Percentiles rank a stretch among this genome's conserved stretches.
phyloP scores from a whole-genome alignment of 2,797 vertebrate genomes.

The Muraenolepis orangiensis region DNA sequence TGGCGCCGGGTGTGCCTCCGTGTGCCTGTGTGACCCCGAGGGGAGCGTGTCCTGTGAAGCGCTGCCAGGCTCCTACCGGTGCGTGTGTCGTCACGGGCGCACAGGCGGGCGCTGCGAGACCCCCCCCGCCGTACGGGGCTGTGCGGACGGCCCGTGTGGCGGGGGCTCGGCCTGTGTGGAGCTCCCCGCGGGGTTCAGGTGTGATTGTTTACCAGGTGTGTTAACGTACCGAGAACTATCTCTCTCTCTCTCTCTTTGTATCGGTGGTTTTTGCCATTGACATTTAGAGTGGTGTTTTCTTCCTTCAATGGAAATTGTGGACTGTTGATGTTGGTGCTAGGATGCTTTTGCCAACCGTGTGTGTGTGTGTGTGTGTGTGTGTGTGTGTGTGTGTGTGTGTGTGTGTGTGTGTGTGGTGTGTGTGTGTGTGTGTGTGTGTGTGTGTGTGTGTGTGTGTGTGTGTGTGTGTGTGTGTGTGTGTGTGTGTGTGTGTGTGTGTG shows the following conservation, averaged over 20 bases:
- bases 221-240: too few relatives aligned
- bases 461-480: too few relatives aligned
- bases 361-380: too few relatives aligned
- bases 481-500: too few relatives aligned
- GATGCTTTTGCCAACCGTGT: neutral
- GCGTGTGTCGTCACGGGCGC: neutral
- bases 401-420: too few relatives aligned
- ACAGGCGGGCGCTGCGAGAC: neutral
- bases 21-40: slow-evolving; percentile 58
- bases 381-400: too few relatives aligned
- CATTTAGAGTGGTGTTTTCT: neutral
- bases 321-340: neutral
- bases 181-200: neutral
- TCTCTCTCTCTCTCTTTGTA: neutral
- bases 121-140: neutral
- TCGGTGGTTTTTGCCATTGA: neutral
- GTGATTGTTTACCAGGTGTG: neutral
- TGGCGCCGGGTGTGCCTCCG: slow-evolving; percentile 59
- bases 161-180: neutral
- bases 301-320: neutral
- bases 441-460: too few relatives aligned
- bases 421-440: too few relatives aligned
- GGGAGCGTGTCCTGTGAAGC: slow-evolving; percentile 65
- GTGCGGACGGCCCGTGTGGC: neutral
- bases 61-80: neutral